Percentiles rank a stretch among this genome's conserved stretches.
Conservation (phyloP, 2,888 invertebrate species). For the Apotomis capreana region DNA sequence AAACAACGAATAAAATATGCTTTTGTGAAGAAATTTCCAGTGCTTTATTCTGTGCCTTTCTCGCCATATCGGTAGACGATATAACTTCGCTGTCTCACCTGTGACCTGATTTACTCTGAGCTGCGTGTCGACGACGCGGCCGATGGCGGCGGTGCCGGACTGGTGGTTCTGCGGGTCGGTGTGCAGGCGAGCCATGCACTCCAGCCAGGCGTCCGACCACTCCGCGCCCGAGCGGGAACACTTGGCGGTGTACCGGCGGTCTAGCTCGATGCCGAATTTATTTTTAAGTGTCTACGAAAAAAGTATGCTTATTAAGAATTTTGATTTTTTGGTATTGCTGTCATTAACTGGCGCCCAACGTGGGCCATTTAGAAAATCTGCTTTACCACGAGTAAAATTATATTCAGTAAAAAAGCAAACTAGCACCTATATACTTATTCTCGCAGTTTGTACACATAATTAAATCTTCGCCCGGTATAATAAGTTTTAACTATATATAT, state of each 20-base stretch:
- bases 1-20: too few relatives aligned
- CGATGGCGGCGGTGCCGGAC: constrained; percentile 90
- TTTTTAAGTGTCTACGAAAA: constrained; percentile 60
- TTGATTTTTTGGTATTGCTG: too few relatives aligned
- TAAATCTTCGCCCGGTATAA: too few relatives aligned
- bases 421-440: too few relatives aligned
- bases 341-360: constrained; percentile 16
- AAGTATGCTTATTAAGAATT: too few relatives aligned
- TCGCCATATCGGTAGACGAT: too few relatives aligned
- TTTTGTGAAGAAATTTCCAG: too few relatives aligned
- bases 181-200: constrained; percentile 86
- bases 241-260: constrained; percentile 64
- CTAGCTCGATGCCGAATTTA: constrained; percentile 73
- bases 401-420: too few relatives aligned
- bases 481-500: too few relatives aligned
- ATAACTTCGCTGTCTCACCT: constrained; percentile 53
- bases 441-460: too few relatives aligned
- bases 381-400: neutral
- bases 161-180: constrained; percentile 93
- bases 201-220: constrained; percentile 87
- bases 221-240: constrained; percentile 59
- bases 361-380: neutral
- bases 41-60: too few relatives aligned
- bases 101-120: constrained; percentile 82
- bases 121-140: constrained; percentile 84